These are phyloP conservation scores for Pantherophis alleghaniensis DNA, from an alignment of 2,797 vertebrate species.

Conservation along the genomic window DNA sequence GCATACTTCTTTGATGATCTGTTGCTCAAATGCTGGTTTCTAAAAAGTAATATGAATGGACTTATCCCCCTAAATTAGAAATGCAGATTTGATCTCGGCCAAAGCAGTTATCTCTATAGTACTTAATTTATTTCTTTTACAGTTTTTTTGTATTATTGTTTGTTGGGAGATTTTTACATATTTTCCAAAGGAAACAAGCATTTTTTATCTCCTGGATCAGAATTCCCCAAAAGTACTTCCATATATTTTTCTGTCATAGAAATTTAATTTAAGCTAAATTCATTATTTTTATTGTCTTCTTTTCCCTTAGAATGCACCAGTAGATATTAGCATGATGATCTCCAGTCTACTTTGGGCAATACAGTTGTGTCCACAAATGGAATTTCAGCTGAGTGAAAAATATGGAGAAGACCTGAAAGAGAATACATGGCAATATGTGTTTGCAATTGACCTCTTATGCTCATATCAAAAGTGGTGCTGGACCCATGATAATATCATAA, in stretches of 20 bases:
- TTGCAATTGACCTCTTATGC: slow-evolving; percentile 87
- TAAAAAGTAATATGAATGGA: neutral
- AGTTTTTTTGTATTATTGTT: neutral
- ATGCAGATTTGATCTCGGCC: neutral
- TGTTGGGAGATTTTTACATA: neutral
- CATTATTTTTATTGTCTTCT: neutral
- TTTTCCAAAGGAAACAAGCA: neutral
- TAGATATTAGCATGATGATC: slow-evolving; percentile 79
- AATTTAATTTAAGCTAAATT: neutral
- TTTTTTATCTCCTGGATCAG: too few relatives aligned
- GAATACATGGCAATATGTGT: slow-evolving; percentile 84
- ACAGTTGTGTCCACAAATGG: slow-evolving; percentile 74
- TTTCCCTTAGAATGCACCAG: slow-evolving; percentile 77
- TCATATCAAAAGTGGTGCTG: slow-evolving; percentile 87
- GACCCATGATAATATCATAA: slow-evolving; percentile 86
- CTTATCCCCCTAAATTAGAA: neutral
- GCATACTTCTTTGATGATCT: neutral
- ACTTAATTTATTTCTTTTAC: neutral
- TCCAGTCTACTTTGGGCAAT: slow-evolving; percentile 80
- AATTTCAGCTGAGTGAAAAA: slow-evolving; percentile 76
- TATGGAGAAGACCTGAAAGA: slow-evolving; percentile 84
- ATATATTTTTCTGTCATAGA: neutral
- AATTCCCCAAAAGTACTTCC: neutral
- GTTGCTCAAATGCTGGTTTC: neutral
- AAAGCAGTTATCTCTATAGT: neutral